A percentile compares a stretch with the other conserved stretches of the same genome.
Conservation (phyloP, 2,888 invertebrate genomes). For the Bibio marci region DNA sequence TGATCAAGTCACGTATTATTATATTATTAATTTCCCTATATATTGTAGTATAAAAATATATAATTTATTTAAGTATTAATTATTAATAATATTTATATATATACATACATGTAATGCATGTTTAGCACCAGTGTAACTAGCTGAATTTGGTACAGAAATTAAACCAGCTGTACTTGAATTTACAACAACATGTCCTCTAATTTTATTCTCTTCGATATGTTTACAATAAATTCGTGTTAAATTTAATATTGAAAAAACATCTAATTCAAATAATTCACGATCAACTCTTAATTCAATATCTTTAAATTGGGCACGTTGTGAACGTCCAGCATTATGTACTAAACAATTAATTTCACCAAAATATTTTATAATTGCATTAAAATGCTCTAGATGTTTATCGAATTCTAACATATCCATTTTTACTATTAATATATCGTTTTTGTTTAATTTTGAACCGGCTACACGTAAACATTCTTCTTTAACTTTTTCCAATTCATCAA, state of each 20-base stretch:
- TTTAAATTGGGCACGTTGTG: slow-evolving; percentile 58
- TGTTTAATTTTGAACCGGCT: slow-evolving; percentile 18
- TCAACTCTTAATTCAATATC: slow-evolving; percentile 54
- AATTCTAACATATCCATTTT: slow-evolving; percentile 48
- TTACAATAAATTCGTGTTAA: slow-evolving; percentile 50
- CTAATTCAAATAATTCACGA: slow-evolving; percentile 53
- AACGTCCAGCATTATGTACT: slow-evolving; percentile 66
- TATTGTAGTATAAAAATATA: too few species aligned
- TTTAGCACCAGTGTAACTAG: slow-evolving; percentile 55
- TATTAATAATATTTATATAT: too few species aligned
- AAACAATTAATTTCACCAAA: slow-evolving; percentile 60
- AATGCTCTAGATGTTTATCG: slow-evolving; percentile 38
- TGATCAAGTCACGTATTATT: too few species aligned
- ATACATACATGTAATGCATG: slow-evolving; percentile 52
- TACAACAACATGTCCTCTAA: slow-evolving; percentile 50
- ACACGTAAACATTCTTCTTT: slow-evolving; percentile 39
- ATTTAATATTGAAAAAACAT: slow-evolving; percentile 55
- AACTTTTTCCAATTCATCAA: slow-evolving; percentile 43
- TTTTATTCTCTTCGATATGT: slow-evolving; percentile 34
- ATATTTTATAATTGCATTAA: slow-evolving; percentile 42
- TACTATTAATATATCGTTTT: slow-evolving; percentile 46
- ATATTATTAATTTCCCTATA: too few species aligned
- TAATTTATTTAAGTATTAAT: too few species aligned
- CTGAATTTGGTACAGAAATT: slow-evolving; percentile 45
- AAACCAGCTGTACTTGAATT: slow-evolving; percentile 61